These are phyloP conservation scores for Amphiura filiformis DNA, from an alignment of 35 echinoderm and acorn worm genomes.

Conservation along the genomic window DNA sequence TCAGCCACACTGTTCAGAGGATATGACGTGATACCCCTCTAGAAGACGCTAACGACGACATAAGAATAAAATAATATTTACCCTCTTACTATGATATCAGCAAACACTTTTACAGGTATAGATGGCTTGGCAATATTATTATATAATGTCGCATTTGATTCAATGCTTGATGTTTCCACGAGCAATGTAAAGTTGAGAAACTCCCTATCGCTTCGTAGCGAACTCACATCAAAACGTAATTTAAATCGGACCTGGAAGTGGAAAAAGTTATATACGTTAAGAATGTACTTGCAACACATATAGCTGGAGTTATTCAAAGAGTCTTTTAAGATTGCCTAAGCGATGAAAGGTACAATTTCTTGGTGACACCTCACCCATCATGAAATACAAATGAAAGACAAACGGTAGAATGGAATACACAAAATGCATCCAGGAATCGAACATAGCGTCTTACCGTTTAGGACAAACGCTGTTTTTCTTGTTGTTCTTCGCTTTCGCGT, in stretches of 20 bases:
- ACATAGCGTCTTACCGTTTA: no score
- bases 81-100: constrained; percentile 14
- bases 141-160: neutral
- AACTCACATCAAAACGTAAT: constrained; percentile 18
- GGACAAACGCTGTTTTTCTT: no score
- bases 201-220: neutral
- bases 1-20: no score
- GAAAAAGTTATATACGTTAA: neutral
- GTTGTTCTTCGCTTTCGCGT: no score
- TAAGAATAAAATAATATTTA: neutral
- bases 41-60: neutral
- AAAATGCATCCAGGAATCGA: no score
- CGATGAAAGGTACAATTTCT: no score
- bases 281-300: no score
- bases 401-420: neutral
- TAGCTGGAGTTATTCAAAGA: no score
- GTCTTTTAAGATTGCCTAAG: no score
- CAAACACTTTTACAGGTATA: constrained; percentile 25
- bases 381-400: neutral
- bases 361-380: no score
- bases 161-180: neutral
- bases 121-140: neutral
- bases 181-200: neutral
- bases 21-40: no score
- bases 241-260: neutral